phyloP scores from a whole-genome alignment of 2,113 vertebrate genomes.

The Anser brachyrhynchus region DNA sequence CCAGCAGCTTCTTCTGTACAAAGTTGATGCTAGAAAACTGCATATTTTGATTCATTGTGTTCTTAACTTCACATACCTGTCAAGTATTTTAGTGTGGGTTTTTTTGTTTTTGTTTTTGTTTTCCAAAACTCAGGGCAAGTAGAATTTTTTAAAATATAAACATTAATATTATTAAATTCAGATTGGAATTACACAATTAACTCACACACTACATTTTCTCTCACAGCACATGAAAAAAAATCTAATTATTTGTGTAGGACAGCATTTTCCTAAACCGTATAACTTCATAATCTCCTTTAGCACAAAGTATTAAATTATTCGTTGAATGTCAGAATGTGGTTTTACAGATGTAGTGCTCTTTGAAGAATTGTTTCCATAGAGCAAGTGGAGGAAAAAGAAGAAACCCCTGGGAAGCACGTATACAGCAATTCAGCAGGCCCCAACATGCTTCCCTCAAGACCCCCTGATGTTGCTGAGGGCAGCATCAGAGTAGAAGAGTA shows the following conservation, averaged over 20 bases:
- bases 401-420: background rate
- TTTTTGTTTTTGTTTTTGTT: background rate
- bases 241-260: background rate
- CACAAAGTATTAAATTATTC: background rate
- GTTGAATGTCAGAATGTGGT: background rate
- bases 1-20: background rate
- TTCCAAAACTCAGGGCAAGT: background rate
- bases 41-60: background rate
- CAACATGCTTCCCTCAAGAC: background rate
- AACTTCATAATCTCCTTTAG: background rate
- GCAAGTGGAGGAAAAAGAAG: background rate
- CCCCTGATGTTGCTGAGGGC: background rate
- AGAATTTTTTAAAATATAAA: background rate
- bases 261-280: background rate
- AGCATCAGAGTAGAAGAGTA: background rate
- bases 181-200: background rate
- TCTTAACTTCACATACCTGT: background rate
- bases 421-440: background rate
- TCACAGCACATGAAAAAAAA: background rate
- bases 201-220: background rate
- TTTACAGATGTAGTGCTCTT: background rate
- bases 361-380: conserved; percentile 1
- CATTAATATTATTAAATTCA: background rate
- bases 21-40: background rate
- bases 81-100: background rate